phyloP scores from a whole-genome alignment of 2,113 vertebrate species.

The Oreochromis spilurus region DNA sequence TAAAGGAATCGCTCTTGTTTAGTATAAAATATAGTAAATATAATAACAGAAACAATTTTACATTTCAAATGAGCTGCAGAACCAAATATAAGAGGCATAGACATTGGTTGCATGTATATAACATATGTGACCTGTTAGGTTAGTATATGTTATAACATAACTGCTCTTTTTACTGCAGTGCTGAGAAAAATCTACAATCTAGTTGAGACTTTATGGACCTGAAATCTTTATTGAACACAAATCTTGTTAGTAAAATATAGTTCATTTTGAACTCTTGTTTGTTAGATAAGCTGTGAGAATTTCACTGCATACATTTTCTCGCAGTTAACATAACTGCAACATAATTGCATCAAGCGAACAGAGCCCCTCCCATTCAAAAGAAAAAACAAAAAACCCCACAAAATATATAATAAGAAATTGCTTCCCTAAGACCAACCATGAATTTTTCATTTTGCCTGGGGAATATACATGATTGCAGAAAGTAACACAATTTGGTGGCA shows the following conservation, averaged over 20 bases:
- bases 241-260: not conserved
- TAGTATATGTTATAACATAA: not conserved
- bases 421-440: slow-evolving; percentile 35
- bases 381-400: rapidly evolving
- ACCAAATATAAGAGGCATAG: not conserved
- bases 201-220: not conserved
- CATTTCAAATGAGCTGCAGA: not conserved
- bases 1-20: not conserved
- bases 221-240: not conserved
- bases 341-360: slow-evolving; percentile 15
- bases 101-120: not conserved
- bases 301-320: not conserved
- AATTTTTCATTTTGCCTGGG: slow-evolving; percentile 67
- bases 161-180: not conserved
- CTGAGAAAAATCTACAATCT: not conserved
- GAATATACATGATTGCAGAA: slow-evolving; percentile 65
- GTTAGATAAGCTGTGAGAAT: not conserved
- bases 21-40: not conserved
- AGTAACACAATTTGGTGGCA: slow-evolving; percentile 68
- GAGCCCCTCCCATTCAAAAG: not conserved
- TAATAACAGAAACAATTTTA: not conserved
- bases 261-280: not conserved
- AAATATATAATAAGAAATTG: slow-evolving; percentile 40
- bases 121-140: not conserved
- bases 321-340: slow-evolving; percentile 23